A percentile compares a stretch with the other conserved stretches of the same genome.
phyloP scores from a whole-genome alignment of 1,140 invertebrate genomes.

The Nomia melanderi region DNA sequence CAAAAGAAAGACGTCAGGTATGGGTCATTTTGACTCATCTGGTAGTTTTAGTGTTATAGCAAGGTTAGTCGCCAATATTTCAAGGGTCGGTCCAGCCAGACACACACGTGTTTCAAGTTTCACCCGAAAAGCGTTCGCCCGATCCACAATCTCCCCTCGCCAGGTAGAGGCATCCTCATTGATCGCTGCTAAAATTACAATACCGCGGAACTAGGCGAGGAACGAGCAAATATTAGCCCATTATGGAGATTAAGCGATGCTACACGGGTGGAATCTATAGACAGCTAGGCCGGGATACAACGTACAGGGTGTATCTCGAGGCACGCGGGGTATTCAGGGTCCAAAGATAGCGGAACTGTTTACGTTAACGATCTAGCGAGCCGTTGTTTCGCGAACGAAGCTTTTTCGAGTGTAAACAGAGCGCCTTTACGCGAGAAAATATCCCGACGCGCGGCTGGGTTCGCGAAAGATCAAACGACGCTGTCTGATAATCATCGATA shows the following conservation, averaged over 20 bases:
- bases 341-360: background rate
- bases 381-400: background rate
- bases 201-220: constrained; percentile 3
- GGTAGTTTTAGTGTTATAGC: no score
- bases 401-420: background rate
- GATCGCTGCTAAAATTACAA: constrained; percentile 50
- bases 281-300: constrained; percentile 10
- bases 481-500: no score
- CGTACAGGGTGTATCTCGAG: background rate
- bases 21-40: no score
- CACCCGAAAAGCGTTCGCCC: no score
- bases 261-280: background rate
- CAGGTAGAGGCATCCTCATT: constrained; percentile 51
- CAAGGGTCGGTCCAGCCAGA: no score
- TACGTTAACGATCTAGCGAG: background rate
- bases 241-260: background rate
- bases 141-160: background rate
- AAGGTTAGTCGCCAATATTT: no score
- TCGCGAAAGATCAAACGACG: no score
- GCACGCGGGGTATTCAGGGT: background rate
- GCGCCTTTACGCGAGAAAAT: no score
- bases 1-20: no score
- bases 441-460: no score
- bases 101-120: no score
- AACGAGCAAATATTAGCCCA: constrained; percentile 16